A percentile compares a stretch with the other conserved stretches of the same genome.
These are phyloP conservation scores for Solenopsis invicta DNA, from an alignment of 1,140 invertebrate genomes.

Conservation along the genomic window DNA sequence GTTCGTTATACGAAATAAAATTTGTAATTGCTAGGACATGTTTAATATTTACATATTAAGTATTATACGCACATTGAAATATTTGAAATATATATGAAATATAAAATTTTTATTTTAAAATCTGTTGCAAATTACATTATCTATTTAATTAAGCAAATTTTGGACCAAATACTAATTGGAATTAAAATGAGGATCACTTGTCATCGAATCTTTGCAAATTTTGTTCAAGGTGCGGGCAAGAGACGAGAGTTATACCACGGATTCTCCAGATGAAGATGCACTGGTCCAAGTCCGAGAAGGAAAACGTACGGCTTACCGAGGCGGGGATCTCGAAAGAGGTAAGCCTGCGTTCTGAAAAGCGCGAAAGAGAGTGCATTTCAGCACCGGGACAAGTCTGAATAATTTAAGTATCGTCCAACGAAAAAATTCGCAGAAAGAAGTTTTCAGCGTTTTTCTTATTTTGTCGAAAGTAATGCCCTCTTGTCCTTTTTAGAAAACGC, in stretches of 20 bases:
- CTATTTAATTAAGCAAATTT: too few species aligned
- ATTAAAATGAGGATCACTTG: background rate
- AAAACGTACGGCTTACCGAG: conserved; percentile 95
- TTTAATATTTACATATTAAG: background rate
- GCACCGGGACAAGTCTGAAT: conserved; percentile 39
- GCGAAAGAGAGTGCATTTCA: background rate
- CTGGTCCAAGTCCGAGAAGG: conserved; percentile 97
- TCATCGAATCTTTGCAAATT: background rate
- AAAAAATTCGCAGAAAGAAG: conserved; percentile 11
- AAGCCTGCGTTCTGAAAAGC: conserved; percentile 57
- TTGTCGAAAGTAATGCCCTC: conserved; percentile 14
- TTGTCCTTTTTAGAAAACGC: conserved; percentile 8
- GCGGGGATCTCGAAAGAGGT: conserved; percentile 97
- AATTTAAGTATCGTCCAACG: conserved; percentile 31
- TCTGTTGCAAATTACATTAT: too few species aligned
- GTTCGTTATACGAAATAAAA: background rate
- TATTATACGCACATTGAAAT: background rate
- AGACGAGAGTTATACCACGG: conserved; percentile 98
- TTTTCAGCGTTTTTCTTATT: conserved; percentile 22
- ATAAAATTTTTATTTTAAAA: background rate
- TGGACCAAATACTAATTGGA: too few species aligned
- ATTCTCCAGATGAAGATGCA: conserved; percentile 96
- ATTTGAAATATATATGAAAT: background rate
- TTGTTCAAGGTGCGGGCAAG: conserved; percentile 95
- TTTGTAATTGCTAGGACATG: background rate